Base-by-base conservation (phyloP, 2,797 vertebrate genomes). In the Xerus rutilus region DNA sequence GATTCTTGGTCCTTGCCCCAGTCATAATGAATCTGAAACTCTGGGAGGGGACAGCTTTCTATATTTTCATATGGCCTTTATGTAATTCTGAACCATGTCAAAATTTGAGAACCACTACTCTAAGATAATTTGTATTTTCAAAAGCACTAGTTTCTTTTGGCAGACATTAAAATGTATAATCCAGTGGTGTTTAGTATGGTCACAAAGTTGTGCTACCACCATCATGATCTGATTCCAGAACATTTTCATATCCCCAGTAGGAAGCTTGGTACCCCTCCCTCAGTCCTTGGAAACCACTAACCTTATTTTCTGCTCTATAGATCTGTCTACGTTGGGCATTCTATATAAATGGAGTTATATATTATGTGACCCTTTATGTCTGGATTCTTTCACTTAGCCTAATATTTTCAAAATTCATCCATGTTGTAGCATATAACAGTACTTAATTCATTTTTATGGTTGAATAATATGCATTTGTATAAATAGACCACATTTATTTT, bases 51-150 rank as follows among this genome's bases (percentile, higher is more conserved):
- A 32, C n/a, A 64, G 69, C 18, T 39, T 52, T 54, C 74, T 73
- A 0, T 54, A 6, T 82, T 84, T 85, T 89, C 25, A 39, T 18
- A 86, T 43, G 20, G 12, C 25, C 20, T 67, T 18, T 54, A 79
- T n/a, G 25, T 77, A 59, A 35, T 92, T 95, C 21, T 43, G 59
- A 91, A 93, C 43, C 47, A 18, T 32, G 12, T 70, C 20, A n/a
- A 43, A 52, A 47, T 67, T 43, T 86, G 39, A 87, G 79, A 78
- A 62, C 20, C n/a, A 30, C 20, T 45, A 39, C 28, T 79, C 13
- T 65, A 72, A 93, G 70, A 32, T 20, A 84, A 13, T 59, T 81
- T 78, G 35, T 39, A 81, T 72, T 87, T 94, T 88, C 28, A n/a
- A 81, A 88, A 94, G 45, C n/a, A 32, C 64, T 30, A 4, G 23